Evolutionary conservation across 2,113 vertebrate species (phyloP).

Genomic region (Oncorhynchus clarkii): DNA sequence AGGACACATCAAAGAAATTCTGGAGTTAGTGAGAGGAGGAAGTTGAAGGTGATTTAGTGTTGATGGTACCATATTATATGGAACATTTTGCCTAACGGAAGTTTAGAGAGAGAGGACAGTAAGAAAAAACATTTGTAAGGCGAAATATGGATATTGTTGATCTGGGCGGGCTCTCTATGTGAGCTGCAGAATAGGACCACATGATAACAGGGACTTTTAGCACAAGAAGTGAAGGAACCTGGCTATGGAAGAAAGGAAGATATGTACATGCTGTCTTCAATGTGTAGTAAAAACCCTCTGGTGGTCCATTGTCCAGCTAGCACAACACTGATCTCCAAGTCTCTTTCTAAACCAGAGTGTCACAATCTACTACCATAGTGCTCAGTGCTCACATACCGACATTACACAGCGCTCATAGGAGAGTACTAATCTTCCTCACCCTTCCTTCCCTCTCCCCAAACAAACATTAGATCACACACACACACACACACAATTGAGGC

Average conservation of each 20-base stretch:
- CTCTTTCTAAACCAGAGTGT: constrained; percentile 54
- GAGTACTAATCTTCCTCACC: constrained; percentile 53
- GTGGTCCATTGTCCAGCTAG: constrained; percentile 26
- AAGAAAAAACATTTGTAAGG: constrained; percentile 3
- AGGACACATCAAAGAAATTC: constrained; percentile 16
- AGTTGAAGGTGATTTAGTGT: neutral
- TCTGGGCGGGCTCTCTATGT: constrained; percentile 10
- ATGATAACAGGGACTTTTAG: constrained; percentile 14
- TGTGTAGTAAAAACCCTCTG: too few species aligned
- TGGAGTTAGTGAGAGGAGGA: neutral
- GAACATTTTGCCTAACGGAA: too few species aligned
- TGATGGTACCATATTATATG: neutral
- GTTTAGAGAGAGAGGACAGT: constrained; percentile 12
- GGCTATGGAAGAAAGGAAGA: constrained; percentile 44
- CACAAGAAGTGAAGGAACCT: constrained; percentile 38
- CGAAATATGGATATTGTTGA: constrained; percentile 23
- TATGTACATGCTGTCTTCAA: constrained; percentile 7
- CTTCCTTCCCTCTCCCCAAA: constrained; percentile 60
- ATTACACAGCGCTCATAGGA: constrained; percentile 46
- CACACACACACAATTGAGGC: constrained; percentile 30
- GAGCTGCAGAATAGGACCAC: constrained; percentile 5
- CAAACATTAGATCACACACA: constrained; percentile 64
- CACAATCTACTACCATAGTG: constrained; percentile 28
- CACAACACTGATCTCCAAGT: neutral
- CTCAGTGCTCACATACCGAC: constrained; percentile 49